Base-by-base conservation (phyloP, 1,140 invertebrate genomes). In the Drosophila chauvacae region DNA sequence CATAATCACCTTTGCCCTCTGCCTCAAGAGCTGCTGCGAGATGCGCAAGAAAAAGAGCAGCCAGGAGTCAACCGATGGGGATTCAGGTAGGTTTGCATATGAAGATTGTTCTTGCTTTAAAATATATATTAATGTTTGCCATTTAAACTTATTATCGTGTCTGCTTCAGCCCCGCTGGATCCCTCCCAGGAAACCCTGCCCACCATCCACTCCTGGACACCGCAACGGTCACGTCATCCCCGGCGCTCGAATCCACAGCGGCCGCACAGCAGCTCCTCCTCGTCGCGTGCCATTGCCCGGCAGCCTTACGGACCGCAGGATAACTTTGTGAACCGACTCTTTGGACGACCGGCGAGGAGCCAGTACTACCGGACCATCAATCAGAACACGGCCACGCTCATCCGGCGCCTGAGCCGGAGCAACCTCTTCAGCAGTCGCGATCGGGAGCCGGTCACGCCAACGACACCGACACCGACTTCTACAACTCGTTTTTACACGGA, bases 281-380 rank as follows among this genome's bases (percentile, higher is more conserved):
- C 68, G 0, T 82, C 80, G 20, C 75, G 80, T 7, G 70, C 81
- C n/a, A n/a, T 86, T 6, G 79, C 78, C 13, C 77, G 88, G 0
- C 74, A 80, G 37, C 69, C 81, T 0, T 87, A 90, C 65, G 86
- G 76, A 3, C 79, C 86, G 45, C 57, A 81, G 55, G 90, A 91
- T 44, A 91, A 77, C 45, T 92, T 92, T 33, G 74, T 92, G 20
- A 76, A 77, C 16, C 85, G 87, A 2, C 78, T 92, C 1, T 92
- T 92, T 47, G 91, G 91, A 1, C 80, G 91, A 16, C 91, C 91
- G 18, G 87, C 84, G 9, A 76, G 91, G 33, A 83, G 73, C 56
- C 87, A 90, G 58, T 91, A 91, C 62, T 92, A 92, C 80, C 87
- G 90, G 14, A 77, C 87, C 5, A 81, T 92, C 13, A 92, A 92